Percentiles rank a stretch among this genome's conserved stretches.
Conservation (phyloP, 2,888 invertebrate species). For the Diaperis boleti region DNA sequence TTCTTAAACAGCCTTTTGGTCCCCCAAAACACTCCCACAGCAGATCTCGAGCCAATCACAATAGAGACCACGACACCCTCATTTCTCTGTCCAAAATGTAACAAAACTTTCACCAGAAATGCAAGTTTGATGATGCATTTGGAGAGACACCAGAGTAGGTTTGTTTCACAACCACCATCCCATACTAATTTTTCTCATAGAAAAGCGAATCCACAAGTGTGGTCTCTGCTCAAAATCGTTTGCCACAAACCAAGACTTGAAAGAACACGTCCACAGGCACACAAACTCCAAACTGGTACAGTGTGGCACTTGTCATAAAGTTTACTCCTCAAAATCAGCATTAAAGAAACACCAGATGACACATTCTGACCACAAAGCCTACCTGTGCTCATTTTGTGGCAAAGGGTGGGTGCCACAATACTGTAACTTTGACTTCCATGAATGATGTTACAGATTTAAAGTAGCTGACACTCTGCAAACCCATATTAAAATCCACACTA, state of each 20-base stretch:
- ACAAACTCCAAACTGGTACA: neutral
- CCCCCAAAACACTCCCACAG: neutral
- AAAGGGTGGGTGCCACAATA: conserved; percentile 12
- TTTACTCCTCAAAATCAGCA: neutral
- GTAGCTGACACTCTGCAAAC: conserved; percentile 5
- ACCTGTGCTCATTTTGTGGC: conserved; percentile 11
- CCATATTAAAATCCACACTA: conserved; percentile 8
- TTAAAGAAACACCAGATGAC: conserved; percentile 4
- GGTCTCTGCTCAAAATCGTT: neutral
- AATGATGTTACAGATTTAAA: conserved; percentile 4
- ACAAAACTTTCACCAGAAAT: conserved; percentile 12
- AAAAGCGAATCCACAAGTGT: conserved; percentile 2
- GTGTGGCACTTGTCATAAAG: neutral
- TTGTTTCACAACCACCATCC: too few relatives aligned
- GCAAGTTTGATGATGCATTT: neutral
- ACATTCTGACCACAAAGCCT: neutral
- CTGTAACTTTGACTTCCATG: neutral
- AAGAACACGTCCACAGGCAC: neutral
- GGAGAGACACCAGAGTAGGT: conserved; percentile 18
- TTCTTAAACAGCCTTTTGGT: conserved; percentile 2
- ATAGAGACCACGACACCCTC: too few relatives aligned
- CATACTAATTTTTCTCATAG: neutral
- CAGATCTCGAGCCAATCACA: too few relatives aligned
- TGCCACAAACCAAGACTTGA: conserved; percentile 1
- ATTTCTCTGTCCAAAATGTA: too few relatives aligned